These are phyloP conservation scores for Apocheima hispidaria DNA, from an alignment of 2,888 invertebrate species.

Conservation along the genomic window DNA sequence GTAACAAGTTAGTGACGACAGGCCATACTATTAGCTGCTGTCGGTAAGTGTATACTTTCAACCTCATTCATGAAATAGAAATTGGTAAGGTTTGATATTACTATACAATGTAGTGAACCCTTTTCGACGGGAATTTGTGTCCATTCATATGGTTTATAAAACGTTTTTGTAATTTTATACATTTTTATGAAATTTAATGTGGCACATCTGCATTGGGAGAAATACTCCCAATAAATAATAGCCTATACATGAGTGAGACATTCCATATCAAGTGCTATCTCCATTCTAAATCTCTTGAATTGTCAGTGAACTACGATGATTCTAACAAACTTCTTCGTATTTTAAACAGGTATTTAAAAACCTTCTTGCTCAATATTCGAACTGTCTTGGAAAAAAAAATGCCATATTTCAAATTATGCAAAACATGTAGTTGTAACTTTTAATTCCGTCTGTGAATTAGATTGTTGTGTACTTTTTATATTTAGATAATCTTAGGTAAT, in stretches of 20 bases:
- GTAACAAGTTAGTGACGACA: constrained; percentile 72
- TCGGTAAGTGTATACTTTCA: constrained; percentile 67
- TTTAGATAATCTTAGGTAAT: constrained; percentile 33
- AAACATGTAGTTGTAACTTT: constrained; percentile 21
- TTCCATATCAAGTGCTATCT: constrained; percentile 80
- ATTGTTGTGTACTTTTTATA: constrained; percentile 30
- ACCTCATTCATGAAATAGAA: constrained; percentile 70
- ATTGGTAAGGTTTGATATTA: constrained; percentile 78
- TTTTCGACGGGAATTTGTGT: constrained; percentile 69
- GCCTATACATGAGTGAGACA: constrained; percentile 82
- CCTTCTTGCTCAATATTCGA: constrained; percentile 25
- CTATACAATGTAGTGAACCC: constrained; percentile 73
- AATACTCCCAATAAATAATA: constrained; percentile 63
- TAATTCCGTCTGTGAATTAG: constrained; percentile 25
- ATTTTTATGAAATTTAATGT: constrained; percentile 80
- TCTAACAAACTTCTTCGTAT: constrained; percentile 1
- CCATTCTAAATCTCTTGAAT: constrained; percentile 33
- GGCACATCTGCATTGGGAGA: constrained; percentile 74
- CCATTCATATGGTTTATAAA: constrained; percentile 75
- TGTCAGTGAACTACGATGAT: constrained; percentile 1
- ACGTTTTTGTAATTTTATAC: constrained; percentile 85
- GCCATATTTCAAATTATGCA: constrained; percentile 28
- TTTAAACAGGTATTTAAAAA: constrained; percentile 3
- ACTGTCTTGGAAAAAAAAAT: constrained; percentile 23
- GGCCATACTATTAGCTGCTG: constrained; percentile 54